phyloP scores from a whole-genome alignment of 2,113 vertebrate genomes.

The Rhinolophus ferrumequinum region DNA sequence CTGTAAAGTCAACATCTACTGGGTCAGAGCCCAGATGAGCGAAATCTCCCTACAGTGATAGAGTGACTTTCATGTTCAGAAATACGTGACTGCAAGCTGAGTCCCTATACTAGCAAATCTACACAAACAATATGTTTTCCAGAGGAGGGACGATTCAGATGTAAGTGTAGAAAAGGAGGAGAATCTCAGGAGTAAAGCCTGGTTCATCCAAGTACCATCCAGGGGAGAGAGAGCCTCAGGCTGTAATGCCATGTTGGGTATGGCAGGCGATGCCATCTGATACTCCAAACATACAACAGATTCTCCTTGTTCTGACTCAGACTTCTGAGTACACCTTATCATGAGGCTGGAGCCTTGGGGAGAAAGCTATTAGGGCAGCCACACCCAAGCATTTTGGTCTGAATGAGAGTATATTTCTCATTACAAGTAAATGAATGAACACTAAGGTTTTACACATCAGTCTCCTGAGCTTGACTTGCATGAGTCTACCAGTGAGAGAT shows the following conservation, averaged over 20 bases:
- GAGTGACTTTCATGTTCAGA: not conserved
- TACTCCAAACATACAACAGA: not conserved
- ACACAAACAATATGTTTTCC: not conserved
- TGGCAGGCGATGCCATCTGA: not conserved
- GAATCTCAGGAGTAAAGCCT: not conserved
- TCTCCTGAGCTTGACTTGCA: not conserved
- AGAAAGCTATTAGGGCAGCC: not conserved
- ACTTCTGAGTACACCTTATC: not conserved
- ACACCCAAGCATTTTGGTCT: not conserved
- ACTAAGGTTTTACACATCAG: not conserved
- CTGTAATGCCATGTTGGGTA: not conserved
- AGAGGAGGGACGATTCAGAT: not conserved
- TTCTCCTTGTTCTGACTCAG: not conserved
- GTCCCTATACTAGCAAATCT: not conserved
- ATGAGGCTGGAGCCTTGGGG: not conserved
- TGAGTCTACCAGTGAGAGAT: not conserved
- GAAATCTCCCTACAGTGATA: not conserved
- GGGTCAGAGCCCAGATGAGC: not conserved
- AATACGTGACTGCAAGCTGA: not conserved
- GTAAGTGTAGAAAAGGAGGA: not conserved
- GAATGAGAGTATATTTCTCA: slow-evolving; percentile 1
- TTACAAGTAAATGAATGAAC: not conserved
- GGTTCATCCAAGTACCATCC: not conserved
- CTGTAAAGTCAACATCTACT: not conserved
- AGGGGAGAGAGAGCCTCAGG: not conserved